These are phyloP conservation scores for Gadus macrocephalus DNA, from an alignment of 2,113 vertebrate genomes.

Conservation along the genomic window DNA sequence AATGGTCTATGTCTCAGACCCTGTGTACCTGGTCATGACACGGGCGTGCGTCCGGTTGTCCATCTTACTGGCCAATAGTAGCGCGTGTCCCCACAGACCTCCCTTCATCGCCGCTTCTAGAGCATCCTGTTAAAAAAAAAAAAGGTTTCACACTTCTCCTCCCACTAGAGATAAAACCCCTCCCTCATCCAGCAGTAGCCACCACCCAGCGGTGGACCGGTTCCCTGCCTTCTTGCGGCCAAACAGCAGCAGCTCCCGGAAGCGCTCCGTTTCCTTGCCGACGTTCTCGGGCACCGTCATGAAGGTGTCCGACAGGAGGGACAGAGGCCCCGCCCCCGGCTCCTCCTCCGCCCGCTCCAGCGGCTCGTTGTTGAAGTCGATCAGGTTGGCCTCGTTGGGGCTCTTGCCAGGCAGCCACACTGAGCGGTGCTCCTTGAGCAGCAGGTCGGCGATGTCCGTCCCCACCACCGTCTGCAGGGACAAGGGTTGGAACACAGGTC, in stretches of 20 bases:
- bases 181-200: neutral
- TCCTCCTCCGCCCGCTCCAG: slow-evolving; percentile 84
- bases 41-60: slow-evolving; percentile 92
- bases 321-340: slow-evolving; percentile 83
- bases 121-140: slow-evolving; percentile 77
- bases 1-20: neutral
- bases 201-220: neutral
- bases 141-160: neutral
- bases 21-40: slow-evolving; percentile 91
- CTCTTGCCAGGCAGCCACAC: slow-evolving; percentile 96
- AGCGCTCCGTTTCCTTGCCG: slow-evolving; percentile 88
- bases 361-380: slow-evolving; percentile 92
- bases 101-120: slow-evolving; percentile 96
- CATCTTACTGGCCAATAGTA: slow-evolving; percentile 97
- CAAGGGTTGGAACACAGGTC: neutral
- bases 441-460: slow-evolving; percentile 90
- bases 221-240: slow-evolving; percentile 87
- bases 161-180: neutral
- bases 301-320: slow-evolving; percentile 84
- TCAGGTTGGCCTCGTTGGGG: slow-evolving; percentile 93
- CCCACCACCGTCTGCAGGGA: slow-evolving; percentile 89
- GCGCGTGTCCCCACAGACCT: slow-evolving; percentile 92
- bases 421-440: slow-evolving; percentile 89
- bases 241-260: slow-evolving; percentile 92
- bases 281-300: slow-evolving; percentile 68